Conservation (phyloP, 2,888 invertebrate species). For the Apantesis nais region DNA sequence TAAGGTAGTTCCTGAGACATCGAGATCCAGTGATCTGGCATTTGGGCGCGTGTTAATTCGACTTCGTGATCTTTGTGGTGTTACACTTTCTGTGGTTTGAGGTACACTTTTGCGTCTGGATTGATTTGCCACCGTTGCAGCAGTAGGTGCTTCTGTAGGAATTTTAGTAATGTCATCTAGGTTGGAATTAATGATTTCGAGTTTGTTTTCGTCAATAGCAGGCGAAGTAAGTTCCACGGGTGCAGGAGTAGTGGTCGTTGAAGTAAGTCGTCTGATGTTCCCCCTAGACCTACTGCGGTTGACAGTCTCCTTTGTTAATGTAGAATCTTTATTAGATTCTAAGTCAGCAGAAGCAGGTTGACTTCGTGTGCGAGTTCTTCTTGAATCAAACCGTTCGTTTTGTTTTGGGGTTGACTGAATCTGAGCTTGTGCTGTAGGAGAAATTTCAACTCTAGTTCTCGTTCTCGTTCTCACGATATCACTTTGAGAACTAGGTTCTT, state of each 20-base stretch:
- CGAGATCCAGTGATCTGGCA: constrained; percentile 64
- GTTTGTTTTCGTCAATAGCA: constrained; percentile 62
- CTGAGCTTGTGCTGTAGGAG: constrained; percentile 51
- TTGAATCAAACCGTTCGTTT: constrained; percentile 74
- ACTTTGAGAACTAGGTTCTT: constrained; percentile 58
- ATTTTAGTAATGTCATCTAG: constrained; percentile 64
- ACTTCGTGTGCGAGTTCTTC: constrained; percentile 73
- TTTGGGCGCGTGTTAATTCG: constrained; percentile 65
- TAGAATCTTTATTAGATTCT: constrained; percentile 49
- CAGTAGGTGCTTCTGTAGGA: constrained; percentile 53
- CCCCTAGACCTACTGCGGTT: constrained; percentile 62
- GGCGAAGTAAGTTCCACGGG: constrained; percentile 56
- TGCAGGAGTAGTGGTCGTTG: constrained; percentile 51
- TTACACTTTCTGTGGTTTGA: constrained; percentile 57
- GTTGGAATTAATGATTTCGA: constrained; percentile 64
- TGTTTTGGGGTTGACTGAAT: constrained; percentile 52
- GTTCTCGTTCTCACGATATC: constrained; percentile 61
- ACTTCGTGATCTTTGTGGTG: constrained; percentile 57
- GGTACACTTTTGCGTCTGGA: constrained; percentile 65
- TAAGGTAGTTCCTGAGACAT: constrained; percentile 71
- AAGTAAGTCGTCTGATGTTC: constrained; percentile 48
- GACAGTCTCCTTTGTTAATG: constrained; percentile 56
- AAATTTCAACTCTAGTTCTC: constrained; percentile 60
- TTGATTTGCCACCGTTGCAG: constrained; percentile 57
- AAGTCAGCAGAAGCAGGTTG: constrained; percentile 56